A percentile compares a stretch with the other conserved stretches of the same genome.
phyloP scores from a whole-genome alignment of 2,797 vertebrate genomes.

The Lepilemur septentrionalis region DNA sequence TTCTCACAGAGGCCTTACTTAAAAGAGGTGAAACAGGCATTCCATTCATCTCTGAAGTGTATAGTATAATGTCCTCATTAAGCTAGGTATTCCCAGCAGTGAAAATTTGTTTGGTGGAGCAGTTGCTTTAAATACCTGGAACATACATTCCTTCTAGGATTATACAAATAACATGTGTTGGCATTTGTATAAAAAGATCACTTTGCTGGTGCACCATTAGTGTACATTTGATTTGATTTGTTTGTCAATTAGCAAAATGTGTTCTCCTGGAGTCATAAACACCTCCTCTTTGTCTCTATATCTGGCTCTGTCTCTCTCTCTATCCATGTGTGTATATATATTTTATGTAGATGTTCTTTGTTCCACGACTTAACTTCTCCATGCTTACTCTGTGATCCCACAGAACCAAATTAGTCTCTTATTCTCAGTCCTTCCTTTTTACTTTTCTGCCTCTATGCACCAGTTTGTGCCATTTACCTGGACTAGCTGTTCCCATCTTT shows the following conservation, averaged over 20 bases:
- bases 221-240: neutral
- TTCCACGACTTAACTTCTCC: neutral
- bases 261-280: neutral
- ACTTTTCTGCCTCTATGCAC: neutral
- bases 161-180: neutral
- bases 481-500: neutral
- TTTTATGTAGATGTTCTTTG: neutral
- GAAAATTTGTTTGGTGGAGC: constrained; percentile 10
- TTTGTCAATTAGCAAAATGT: neutral
- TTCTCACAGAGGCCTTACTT: neutral
- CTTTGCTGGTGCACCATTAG: neutral
- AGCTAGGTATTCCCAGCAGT: neutral
- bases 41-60: neutral
- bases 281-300: neutral
- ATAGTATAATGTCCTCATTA: neutral
- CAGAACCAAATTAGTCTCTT: neutral
- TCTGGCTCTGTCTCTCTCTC: neutral
- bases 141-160: neutral
- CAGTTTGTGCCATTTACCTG: neutral
- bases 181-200: neutral
- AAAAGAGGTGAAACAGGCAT: neutral
- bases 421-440: neutral
- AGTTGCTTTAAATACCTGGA: constrained; percentile 15
- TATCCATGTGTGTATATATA: too few relatives aligned
- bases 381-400: neutral